Conservation (phyloP, 2,797 vertebrate species). For the Oryzias dopingdopingensis region DNA sequence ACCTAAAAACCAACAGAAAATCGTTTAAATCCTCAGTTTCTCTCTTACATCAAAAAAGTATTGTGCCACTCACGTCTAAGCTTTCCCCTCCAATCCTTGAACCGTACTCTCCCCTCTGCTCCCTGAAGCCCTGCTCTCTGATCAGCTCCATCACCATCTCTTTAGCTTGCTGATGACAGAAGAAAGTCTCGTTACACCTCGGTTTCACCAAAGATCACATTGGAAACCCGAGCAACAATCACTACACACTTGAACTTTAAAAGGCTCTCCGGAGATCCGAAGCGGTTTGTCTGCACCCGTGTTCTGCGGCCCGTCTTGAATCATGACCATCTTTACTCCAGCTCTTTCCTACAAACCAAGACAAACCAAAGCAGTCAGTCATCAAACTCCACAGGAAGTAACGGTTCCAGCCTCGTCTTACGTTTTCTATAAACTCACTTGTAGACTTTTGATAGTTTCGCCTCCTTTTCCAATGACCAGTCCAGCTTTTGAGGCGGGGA, state of each 20-base stretch:
- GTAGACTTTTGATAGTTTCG: constrained; percentile 97
- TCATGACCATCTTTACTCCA: constrained; percentile 99
- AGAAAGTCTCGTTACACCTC: constrained; percentile 1
- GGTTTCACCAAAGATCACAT: too few relatives aligned
- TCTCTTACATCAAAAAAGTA: too few relatives aligned
- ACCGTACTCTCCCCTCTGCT: constrained; percentile 96
- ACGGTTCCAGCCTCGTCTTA: neutral
- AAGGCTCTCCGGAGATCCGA: constrained; percentile 97
- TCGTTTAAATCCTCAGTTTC: neutral
- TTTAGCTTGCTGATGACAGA: constrained; percentile 90
- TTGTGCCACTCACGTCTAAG: constrained; percentile 86
- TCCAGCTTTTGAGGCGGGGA: constrained; percentile 96
- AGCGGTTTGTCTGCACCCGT: constrained; percentile 98
- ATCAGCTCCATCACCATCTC: constrained; percentile 99
- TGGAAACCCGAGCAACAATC: neutral
- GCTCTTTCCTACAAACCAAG: constrained; percentile 84
- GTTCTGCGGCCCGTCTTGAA: constrained; percentile 98
- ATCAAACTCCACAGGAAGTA: neutral
- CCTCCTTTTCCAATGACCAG: constrained; percentile 98
- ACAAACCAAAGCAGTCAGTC: neutral
- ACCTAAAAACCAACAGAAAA: constrained; percentile 73
- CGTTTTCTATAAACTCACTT: constrained; percentile 73
- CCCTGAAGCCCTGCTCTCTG: constrained; percentile 96
- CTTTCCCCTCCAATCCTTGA: constrained; percentile 91
- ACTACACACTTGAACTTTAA: constrained; percentile 92